These are phyloP conservation scores for Conomelus anceps DNA, from an alignment of 2,888 invertebrate genomes.

Conservation along the genomic window DNA sequence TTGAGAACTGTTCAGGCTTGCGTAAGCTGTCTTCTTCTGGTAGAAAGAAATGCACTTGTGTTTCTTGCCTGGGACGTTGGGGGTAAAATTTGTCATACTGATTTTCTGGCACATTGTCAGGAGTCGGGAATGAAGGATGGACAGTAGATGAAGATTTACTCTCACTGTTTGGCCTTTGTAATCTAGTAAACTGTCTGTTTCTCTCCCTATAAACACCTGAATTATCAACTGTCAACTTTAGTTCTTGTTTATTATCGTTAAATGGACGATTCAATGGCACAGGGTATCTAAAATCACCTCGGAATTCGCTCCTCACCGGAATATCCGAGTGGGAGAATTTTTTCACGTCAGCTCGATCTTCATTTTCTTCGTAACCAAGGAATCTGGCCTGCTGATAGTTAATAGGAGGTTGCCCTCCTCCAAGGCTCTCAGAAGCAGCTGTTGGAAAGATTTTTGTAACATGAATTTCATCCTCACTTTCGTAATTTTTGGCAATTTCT, in stretches of 20 bases:
- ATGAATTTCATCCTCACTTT: not conserved
- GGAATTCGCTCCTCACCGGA: not conserved
- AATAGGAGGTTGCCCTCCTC: not conserved
- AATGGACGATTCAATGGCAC: not conserved
- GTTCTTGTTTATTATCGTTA: not conserved
- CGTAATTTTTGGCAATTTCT: not conserved
- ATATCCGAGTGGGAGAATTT: no score
- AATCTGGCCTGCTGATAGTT: not conserved
- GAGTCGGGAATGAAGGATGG: not conserved
- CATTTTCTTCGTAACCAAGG: not conserved
- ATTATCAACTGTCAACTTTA: not conserved
- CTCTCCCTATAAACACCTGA: not conserved
- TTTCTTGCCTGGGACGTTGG: not conserved
- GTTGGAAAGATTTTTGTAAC: not conserved
- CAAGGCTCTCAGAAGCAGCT: not conserved
- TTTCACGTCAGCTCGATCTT: not conserved
- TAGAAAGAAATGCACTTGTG: not conserved
- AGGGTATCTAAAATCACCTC: not conserved
- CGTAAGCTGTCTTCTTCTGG: not conserved
- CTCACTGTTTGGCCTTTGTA: not conserved
- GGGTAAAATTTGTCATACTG: not conserved
- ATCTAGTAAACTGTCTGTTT: not conserved
- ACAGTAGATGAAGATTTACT: not conserved
- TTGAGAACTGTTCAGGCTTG: not conserved
- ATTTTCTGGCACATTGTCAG: not conserved